Percentiles rank a stretch among this genome's conserved stretches.
These are phyloP conservation scores for Graphium colonna DNA, from an alignment of 2,888 invertebrate species.

Conservation along the genomic window DNA sequence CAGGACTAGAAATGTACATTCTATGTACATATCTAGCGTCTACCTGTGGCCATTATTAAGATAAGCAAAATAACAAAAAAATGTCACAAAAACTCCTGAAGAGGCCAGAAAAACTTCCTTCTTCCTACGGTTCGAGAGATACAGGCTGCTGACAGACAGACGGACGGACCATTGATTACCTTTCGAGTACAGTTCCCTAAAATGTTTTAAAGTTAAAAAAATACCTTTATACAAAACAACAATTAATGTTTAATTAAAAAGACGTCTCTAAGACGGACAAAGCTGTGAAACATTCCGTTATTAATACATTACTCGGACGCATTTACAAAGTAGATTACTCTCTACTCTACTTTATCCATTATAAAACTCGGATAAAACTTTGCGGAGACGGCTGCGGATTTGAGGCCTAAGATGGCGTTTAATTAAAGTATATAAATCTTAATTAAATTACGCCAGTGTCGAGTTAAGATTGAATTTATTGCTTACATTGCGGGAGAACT, in stretches of 20 bases:
- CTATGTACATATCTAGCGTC: too few relatives aligned
- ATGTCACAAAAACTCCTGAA: too few relatives aligned
- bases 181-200: too few relatives aligned
- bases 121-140: too few relatives aligned
- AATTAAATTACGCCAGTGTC: neutral
- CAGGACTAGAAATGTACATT: too few relatives aligned
- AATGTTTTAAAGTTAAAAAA: too few relatives aligned
- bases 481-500: neutral
- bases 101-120: too few relatives aligned
- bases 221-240: too few relatives aligned
- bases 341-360: neutral
- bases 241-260: neutral
- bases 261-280: neutral
- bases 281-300: neutral
- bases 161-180: too few relatives aligned
- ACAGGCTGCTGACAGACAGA: too few relatives aligned
- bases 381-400: neutral
- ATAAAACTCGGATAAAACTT: neutral
- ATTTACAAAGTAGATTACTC: neutral
- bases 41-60: too few relatives aligned
- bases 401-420: neutral
- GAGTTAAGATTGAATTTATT: neutral
- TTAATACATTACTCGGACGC: neutral
- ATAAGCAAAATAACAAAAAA: too few relatives aligned
- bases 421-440: constrained; percentile 3